Conservation (phyloP, 1,140 invertebrate genomes). For the Pomacea maculata region DNA sequence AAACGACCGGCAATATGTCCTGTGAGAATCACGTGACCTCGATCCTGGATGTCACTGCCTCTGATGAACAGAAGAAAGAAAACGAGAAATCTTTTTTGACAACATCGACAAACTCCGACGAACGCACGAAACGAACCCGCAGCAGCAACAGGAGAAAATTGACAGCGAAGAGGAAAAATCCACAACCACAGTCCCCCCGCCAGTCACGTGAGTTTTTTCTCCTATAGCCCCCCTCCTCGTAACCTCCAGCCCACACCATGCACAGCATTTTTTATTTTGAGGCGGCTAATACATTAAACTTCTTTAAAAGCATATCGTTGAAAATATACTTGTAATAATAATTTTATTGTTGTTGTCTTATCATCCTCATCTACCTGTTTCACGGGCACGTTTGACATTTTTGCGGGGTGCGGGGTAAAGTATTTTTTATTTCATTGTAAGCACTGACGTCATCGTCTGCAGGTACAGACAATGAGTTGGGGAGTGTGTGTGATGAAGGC, state of each 20-base stretch:
- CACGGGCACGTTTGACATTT: not conserved
- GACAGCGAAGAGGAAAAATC: not conserved
- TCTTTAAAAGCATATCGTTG: not conserved
- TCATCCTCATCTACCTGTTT: not conserved
- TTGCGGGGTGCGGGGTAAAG: not conserved
- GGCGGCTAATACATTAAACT: not conserved
- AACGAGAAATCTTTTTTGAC: not conserved
- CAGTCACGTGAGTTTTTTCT: not conserved
- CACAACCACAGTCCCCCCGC: not conserved
- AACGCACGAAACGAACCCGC: not conserved
- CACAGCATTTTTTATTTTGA: not conserved
- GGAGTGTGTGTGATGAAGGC: not conserved
- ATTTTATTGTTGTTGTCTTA: not conserved
- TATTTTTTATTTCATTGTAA: not conserved
- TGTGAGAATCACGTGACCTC: not conserved
- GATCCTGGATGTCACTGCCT: not conserved
- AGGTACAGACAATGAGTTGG: not conserved
- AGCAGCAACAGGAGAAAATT: not conserved
- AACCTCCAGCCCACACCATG: no score
- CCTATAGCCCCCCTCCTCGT: not conserved
- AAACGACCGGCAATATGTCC: not conserved
- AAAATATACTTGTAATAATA: not conserved
- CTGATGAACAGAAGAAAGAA: not conserved
- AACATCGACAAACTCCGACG: not conserved
- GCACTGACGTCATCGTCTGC: not conserved